Evolutionary conservation across 2,888 invertebrate species (phyloP).

Genomic region (Troides helena): DNA sequence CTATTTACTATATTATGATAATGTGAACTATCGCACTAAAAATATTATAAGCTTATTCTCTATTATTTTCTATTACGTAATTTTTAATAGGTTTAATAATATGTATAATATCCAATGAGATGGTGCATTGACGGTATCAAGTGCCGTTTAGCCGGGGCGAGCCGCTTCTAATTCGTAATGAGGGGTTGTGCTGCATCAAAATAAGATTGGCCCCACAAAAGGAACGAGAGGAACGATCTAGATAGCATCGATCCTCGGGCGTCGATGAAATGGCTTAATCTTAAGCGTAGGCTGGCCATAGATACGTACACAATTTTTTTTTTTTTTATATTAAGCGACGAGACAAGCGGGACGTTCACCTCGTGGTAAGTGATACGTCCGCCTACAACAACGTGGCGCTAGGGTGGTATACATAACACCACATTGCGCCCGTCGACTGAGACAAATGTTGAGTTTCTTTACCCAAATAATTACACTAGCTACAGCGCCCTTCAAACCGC

Average conservation of each 20-base stretch:
- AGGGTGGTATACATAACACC: no score
- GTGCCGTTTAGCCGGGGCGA: slow-evolving; percentile 42
- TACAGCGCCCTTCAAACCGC: no score
- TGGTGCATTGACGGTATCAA: slow-evolving; percentile 38
- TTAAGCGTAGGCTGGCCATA: slow-evolving; percentile 39
- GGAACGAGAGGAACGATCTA: slow-evolving; percentile 44
- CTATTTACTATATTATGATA: no score
- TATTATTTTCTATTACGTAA: slow-evolving; percentile 8
- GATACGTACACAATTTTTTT: background rate
- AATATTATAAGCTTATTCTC: background rate
- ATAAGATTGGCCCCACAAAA: slow-evolving; percentile 50
- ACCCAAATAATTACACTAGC: no score
- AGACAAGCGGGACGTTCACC: no score
- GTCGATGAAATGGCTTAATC: slow-evolving; percentile 71
- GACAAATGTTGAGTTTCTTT: no score
- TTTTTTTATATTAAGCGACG: no score
- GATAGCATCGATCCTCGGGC: slow-evolving; percentile 62
- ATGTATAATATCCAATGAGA: slow-evolving; percentile 25
- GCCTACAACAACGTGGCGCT: no score
- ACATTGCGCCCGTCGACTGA: no score
- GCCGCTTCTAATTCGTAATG: slow-evolving; percentile 70
- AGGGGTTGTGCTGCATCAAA: slow-evolving; percentile 58
- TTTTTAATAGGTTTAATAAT: slow-evolving; percentile 7
- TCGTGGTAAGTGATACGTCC: no score
- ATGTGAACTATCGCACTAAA: background rate